These are phyloP conservation scores for Carduelis carduelis DNA, from an alignment of 2,797 vertebrate genomes.

Conservation along the genomic window DNA sequence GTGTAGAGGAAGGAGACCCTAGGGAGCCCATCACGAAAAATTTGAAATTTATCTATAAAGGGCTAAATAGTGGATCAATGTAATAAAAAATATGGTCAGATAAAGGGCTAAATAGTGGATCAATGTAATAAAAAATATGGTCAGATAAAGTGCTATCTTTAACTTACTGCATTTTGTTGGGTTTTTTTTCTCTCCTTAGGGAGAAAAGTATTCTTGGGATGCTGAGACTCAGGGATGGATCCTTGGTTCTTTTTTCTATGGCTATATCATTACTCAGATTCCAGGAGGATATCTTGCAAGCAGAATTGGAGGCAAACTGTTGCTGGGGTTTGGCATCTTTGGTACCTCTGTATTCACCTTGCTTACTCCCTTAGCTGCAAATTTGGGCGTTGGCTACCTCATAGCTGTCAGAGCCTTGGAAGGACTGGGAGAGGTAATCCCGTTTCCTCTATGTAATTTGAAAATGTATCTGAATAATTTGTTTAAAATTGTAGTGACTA, in stretches of 20 bases:
- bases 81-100: not conserved
- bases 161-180: not conserved
- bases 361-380: slow-evolving; percentile 89
- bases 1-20: not conserved
- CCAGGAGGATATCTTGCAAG: slow-evolving; percentile 92
- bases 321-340: slow-evolving; percentile 89
- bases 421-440: slow-evolving; percentile 91
- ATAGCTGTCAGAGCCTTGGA: slow-evolving; percentile 89
- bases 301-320: slow-evolving; percentile 86
- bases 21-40: not conserved
- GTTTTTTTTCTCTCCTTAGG: slow-evolving; percentile 69
- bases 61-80: not conserved
- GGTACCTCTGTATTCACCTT: slow-evolving; percentile 89
- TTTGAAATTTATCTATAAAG: not conserved
- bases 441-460: not conserved
- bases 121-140: not conserved
- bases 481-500: not conserved
- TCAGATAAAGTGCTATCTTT: not conserved
- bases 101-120: not conserved
- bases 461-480: not conserved
- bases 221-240: slow-evolving; percentile 96
- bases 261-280: slow-evolving; percentile 95
- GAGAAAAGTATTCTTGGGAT: slow-evolving; percentile 89
- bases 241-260: slow-evolving; percentile 98
- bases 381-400: slow-evolving; percentile 87